A percentile compares a stretch with the other conserved stretches of the same genome.
These are phyloP conservation scores for Antheraea assamensis DNA, from an alignment of 2,888 invertebrate genomes.

Conservation along the genomic window DNA sequence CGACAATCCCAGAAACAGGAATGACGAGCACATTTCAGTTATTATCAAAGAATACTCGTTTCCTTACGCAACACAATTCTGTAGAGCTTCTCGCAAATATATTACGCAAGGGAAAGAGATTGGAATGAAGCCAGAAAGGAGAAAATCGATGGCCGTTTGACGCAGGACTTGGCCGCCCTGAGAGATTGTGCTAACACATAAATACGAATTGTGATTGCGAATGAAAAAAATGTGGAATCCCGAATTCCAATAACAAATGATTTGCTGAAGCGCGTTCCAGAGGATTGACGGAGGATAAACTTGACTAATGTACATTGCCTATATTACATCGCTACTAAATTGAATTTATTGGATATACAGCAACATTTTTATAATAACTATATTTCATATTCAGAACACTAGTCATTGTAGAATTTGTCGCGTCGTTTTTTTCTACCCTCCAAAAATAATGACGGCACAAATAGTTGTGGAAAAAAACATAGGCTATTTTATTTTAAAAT, in stretches of 20 bases:
- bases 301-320: slow-evolving; percentile 11
- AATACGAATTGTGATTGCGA: slow-evolving; percentile 34
- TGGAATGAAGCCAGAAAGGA: slow-evolving; percentile 67
- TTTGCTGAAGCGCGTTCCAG: background rate
- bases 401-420: background rate
- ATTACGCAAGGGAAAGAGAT: slow-evolving; percentile 65
- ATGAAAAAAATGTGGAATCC: slow-evolving; percentile 33
- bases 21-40: slow-evolving; percentile 35
- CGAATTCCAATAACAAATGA: slow-evolving; percentile 24
- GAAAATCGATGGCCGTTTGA: slow-evolving; percentile 66
- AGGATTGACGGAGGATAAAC: slow-evolving; percentile 10
- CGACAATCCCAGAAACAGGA: slow-evolving; percentile 23
- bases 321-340: background rate
- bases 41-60: slow-evolving; percentile 35
- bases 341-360: background rate
- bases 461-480: background rate
- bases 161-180: slow-evolving; percentile 43
- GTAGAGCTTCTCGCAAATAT: slow-evolving; percentile 64
- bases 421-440: too few species aligned
- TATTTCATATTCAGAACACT: background rate
- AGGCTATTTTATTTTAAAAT: background rate
- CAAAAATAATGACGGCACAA: background rate
- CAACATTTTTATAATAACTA: background rate
- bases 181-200: slow-evolving; percentile 39
- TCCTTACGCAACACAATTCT: slow-evolving; percentile 49